Percentiles rank a stretch among this genome's conserved stretches.
Evolutionary conservation across 2,113 vertebrate genomes (phyloP).

Genomic region (Nansenia antarctica): DNA sequence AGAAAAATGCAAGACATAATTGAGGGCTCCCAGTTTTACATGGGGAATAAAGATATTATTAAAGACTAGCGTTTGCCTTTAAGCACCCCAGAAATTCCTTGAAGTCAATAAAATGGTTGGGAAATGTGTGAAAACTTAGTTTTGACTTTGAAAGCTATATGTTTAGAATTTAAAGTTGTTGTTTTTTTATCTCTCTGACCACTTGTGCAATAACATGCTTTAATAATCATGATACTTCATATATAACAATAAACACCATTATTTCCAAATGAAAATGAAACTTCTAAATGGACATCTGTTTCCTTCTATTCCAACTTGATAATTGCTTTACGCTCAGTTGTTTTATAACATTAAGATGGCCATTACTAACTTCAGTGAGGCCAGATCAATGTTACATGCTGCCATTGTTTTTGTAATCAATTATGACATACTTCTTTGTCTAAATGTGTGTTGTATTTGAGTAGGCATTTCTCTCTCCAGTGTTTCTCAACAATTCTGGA

Average conservation of each 20-base stretch:
- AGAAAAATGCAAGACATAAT: background rate
- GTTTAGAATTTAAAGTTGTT: slow-evolving; percentile 48
- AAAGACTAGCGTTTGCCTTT: slow-evolving; percentile 28
- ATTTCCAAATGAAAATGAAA: background rate
- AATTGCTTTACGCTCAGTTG: no score
- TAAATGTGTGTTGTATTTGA: no score
- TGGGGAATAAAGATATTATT: slow-evolving; percentile 31
- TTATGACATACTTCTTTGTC: no score
- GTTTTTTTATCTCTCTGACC: slow-evolving; percentile 38
- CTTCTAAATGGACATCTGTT: background rate
- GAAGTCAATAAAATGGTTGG: background rate
- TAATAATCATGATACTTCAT: slow-evolving; percentile 23
- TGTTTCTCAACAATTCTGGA: no score
- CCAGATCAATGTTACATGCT: no score
- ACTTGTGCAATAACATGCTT: slow-evolving; percentile 49
- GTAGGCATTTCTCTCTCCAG: no score
- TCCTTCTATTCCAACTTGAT: background rate
- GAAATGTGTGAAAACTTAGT: slow-evolving; percentile 1
- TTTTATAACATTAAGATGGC: no score
- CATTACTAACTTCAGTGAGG: no score
- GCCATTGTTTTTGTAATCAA: no score
- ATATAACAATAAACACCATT: background rate
- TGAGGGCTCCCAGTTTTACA: slow-evolving; percentile 62
- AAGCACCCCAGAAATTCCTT: slow-evolving; percentile 19
- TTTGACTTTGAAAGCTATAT: slow-evolving; percentile 35